These are phyloP conservation scores for Menidia menidia DNA, from an alignment of 2,797 vertebrate genomes.

Conservation along the genomic window DNA sequence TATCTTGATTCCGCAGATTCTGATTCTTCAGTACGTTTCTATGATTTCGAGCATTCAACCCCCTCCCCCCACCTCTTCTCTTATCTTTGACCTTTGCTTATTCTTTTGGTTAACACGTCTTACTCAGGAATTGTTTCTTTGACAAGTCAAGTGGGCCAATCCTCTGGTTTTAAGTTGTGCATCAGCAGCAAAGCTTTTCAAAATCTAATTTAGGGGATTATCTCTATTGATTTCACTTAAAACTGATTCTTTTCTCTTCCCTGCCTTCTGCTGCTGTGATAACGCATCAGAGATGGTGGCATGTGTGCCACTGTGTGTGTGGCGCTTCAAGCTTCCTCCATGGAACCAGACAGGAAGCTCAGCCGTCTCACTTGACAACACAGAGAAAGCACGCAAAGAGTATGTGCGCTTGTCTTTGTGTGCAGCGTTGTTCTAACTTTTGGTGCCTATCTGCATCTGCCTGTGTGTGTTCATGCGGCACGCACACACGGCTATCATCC, in stretches of 20 bases:
- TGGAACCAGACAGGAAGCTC: conserved; percentile 54
- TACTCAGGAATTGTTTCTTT: conserved; percentile 66
- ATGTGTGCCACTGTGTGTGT: conserved; percentile 24
- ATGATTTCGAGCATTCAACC: conserved; percentile 50
- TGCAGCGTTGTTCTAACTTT: conserved; percentile 43
- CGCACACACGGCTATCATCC: conserved; percentile 65
- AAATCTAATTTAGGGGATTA: conserved; percentile 86
- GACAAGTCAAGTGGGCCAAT: conserved; percentile 79
- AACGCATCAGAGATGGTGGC: conserved; percentile 49
- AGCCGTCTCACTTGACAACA: conserved; percentile 56
- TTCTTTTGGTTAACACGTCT: conserved; percentile 77
- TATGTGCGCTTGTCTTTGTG: conserved; percentile 40
- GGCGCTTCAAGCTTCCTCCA: conserved; percentile 41
- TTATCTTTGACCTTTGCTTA: conserved; percentile 77
- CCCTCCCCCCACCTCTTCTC: conserved; percentile 44
- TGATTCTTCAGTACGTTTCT: conserved; percentile 59
- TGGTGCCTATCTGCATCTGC: conserved; percentile 61
- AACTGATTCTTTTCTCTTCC: conserved; percentile 75
- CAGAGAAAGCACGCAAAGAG: conserved; percentile 28
- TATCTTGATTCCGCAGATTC: conserved; percentile 51
- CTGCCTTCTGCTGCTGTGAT: conserved; percentile 62
- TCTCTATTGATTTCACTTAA: conserved; percentile 85
- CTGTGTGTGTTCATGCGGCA: conserved; percentile 59
- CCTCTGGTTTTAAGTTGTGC: conserved; percentile 71
- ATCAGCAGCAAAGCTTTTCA: conserved; percentile 72